phyloP scores from a whole-genome alignment of 2,888 invertebrate genomes.

The Andrena chrysosceles region DNA sequence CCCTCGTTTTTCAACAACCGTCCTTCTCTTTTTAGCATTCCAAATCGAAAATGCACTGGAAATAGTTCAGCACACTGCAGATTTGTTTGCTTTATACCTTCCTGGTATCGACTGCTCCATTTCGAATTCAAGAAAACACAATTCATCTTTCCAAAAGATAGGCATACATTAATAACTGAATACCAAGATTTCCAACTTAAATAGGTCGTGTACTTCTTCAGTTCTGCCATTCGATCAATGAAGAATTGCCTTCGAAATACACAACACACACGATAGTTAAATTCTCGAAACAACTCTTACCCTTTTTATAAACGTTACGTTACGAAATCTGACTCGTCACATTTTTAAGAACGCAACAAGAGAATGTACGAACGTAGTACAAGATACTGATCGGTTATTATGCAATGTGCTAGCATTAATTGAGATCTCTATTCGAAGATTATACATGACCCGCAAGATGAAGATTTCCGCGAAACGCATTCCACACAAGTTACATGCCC shows the following conservation, averaged over 20 bases:
- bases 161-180: neutral
- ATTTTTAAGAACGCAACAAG: no score
- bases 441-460: neutral
- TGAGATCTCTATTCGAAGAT: neutral
- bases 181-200: neutral
- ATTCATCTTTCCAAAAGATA: no score
- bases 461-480: conserved; percentile 17
- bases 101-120: no score
- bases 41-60: neutral
- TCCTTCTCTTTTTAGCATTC: neutral
- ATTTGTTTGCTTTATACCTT: neutral
- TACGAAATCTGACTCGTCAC: no score
- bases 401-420: no score
- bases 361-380: no score
- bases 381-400: no score
- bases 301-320: no score
- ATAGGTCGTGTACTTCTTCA: neutral
- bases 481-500: conserved; percentile 9
- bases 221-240: neutral
- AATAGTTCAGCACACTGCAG: neutral
- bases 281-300: neutral
- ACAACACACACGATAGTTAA: neutral
- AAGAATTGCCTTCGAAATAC: neutral
- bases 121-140: no score
- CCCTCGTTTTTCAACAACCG: neutral